A percentile compares a stretch with the other conserved stretches of the same genome.
Conservation (phyloP, 2,888 invertebrate species). For the Tricholauxania praeusta region DNA sequence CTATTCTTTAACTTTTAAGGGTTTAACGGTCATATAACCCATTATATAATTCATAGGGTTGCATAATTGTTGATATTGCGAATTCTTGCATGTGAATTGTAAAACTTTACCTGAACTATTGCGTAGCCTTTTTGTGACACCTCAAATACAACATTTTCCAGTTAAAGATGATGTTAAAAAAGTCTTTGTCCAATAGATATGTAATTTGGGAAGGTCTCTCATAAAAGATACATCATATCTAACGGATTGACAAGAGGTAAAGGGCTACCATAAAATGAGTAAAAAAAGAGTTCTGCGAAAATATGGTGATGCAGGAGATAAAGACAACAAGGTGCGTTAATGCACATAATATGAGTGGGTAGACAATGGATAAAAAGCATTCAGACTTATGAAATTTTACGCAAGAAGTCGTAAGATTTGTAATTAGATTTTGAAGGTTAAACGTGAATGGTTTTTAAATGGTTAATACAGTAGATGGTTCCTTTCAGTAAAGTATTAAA, state of each 20-base stretch:
- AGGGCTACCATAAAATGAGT: constrained; percentile 39
- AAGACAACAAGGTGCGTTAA: no score
- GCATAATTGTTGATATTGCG: constrained; percentile 47
- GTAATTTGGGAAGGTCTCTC: not conserved
- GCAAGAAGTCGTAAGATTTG: constrained; percentile 48
- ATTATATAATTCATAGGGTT: constrained; percentile 53
- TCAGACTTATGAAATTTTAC: constrained; percentile 60
- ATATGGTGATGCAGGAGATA: not conserved
- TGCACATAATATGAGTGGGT: not conserved
- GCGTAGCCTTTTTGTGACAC: constrained; percentile 40
- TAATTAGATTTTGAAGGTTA: constrained; percentile 31
- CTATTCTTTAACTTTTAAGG: no score
- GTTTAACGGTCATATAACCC: constrained; percentile 48
- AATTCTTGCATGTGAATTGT: constrained; percentile 41
- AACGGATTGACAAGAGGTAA: constrained; percentile 62
- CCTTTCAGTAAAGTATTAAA: constrained; percentile 6
- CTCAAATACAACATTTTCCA: constrained; percentile 10
- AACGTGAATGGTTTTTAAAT: constrained; percentile 26
- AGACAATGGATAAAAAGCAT: not conserved
- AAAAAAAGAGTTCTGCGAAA: constrained; percentile 46
- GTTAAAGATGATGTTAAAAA: constrained; percentile 15
- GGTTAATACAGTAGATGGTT: not conserved
- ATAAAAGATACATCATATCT: constrained; percentile 44
- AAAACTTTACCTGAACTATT: no score
- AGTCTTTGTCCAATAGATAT: not conserved